phyloP scores from a whole-genome alignment of 2,797 vertebrate genomes.

The Propithecus perrieri region DNA sequence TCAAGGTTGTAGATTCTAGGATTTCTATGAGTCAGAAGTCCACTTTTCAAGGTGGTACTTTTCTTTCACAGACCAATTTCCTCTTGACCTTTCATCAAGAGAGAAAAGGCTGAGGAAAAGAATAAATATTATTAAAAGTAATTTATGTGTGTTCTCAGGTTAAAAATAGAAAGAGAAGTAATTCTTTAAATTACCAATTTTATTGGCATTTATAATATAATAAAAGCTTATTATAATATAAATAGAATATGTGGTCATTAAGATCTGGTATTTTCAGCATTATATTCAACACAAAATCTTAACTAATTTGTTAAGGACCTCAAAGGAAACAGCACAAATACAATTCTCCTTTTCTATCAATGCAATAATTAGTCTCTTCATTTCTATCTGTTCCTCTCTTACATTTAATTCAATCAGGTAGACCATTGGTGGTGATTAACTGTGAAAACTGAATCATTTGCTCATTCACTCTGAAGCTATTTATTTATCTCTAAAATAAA shows the following conservation, averaged over 20 bases:
- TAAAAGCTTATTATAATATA: neutral
- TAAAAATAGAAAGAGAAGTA: neutral
- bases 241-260: neutral
- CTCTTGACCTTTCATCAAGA: neutral
- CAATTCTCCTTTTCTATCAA: neutral
- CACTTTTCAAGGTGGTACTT: neutral
- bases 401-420: constrained; percentile 26
- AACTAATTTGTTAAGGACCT: neutral
- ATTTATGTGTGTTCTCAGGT: neutral
- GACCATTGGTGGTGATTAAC: neutral
- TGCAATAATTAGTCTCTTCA: neutral
- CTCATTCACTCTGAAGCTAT: constrained; percentile 11
- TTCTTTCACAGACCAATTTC: neutral
- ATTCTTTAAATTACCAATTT: neutral
- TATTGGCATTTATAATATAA: neutral
- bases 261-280: constrained; percentile 8
- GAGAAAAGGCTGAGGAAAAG: neutral
- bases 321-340: neutral
- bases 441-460: neutral
- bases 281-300: neutral
- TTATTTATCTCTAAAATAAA: constrained; percentile 16
- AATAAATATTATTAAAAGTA: neutral
- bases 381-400: neutral
- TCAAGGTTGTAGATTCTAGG: neutral
- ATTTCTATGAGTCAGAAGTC: neutral